These are phyloP conservation scores for Cyrtonyx montezumae DNA, from an alignment of 2,113 vertebrate genomes.

Conservation along the genomic window DNA sequence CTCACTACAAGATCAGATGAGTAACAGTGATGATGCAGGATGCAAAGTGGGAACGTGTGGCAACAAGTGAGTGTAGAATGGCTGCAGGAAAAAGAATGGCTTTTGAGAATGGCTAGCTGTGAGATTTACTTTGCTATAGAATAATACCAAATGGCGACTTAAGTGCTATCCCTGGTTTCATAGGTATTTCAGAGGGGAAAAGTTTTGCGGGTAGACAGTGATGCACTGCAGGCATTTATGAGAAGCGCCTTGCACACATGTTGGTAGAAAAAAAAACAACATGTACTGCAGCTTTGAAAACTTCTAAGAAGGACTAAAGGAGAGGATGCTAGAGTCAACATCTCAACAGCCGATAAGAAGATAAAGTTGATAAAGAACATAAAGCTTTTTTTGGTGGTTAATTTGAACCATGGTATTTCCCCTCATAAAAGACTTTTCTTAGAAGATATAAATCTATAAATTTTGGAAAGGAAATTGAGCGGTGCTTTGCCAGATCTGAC, in stretches of 20 bases:
- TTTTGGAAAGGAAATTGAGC: not conserved
- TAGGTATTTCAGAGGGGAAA: not conserved
- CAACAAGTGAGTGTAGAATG: not conserved
- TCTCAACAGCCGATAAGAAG: not conserved
- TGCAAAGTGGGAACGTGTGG: not conserved
- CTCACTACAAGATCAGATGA: not conserved
- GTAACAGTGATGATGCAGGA: not conserved
- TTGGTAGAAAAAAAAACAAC: not conserved
- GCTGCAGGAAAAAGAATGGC: not conserved
- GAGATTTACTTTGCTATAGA: not conserved
- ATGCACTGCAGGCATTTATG: not conserved
- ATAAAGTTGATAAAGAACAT: too few relatives aligned
- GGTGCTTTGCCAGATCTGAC: not conserved
- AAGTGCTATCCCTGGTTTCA: not conserved
- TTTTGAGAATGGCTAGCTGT: not conserved
- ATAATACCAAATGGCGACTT: not conserved
- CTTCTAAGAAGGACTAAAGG: not conserved
- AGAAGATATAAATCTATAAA: not conserved
- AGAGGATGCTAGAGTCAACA: not conserved
- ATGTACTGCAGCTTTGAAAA: not conserved
- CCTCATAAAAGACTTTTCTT: not conserved
- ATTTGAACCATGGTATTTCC: not conserved
- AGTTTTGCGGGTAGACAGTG: not conserved
- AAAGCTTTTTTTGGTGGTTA: not conserved
- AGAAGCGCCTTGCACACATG: not conserved